Evolutionary conservation across 2,888 invertebrate species (phyloP), one percentile per base, ranked within the genome.

Genomic region (Eristalis intricaria): DNA sequence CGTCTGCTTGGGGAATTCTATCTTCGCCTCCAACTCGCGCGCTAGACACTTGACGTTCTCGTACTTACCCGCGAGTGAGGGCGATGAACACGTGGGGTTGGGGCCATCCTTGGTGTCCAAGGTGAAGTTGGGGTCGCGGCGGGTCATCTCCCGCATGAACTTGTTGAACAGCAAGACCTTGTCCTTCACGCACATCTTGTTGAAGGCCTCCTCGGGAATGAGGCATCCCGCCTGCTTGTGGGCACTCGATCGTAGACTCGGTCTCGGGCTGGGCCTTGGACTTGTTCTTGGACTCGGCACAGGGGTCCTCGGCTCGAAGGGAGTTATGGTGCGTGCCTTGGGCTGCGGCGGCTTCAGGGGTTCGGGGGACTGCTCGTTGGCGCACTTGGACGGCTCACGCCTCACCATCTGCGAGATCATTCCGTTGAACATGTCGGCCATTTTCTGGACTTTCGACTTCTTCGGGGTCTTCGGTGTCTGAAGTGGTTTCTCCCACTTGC

Each of bases 151-250:
- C 2, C 89, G 90, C 38, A 91, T 89, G 56, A 92, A 91, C 56
- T 91, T 90, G 22, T 91, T 92, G 56, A 91, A 92, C 2, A 92
- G 87, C 61, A 91, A 38, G 0, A 90, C 91, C 60, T 92, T 92
- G 69, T 92, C 92, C 82, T 91, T 92, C 3, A 92, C 93, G 2
- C 91, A 91, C 11, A 92, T 84, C 64, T 91, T 90, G 0, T 88
- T 90, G 69, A 92, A 92, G 0, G 91, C 91, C 65, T 90, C 91
- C 69, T 92, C 92, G 15, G 92, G 90, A 0, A 91, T 89, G 1
- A 92, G 83, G 40, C 91, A 92, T 11, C 90, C 89, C 7, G 89
- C 50, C 64, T 69, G 63, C 0, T 69, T 43, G n/a, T 64, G 32
- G 1, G 2, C 50, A 8, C 50, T 50, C 19, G 50, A 38, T 82